A percentile compares a stretch with the other conserved stretches of the same genome.
phyloP scores from a whole-genome alignment of 2,888 invertebrate species.

The Hirtodrosophila histrioides region DNA sequence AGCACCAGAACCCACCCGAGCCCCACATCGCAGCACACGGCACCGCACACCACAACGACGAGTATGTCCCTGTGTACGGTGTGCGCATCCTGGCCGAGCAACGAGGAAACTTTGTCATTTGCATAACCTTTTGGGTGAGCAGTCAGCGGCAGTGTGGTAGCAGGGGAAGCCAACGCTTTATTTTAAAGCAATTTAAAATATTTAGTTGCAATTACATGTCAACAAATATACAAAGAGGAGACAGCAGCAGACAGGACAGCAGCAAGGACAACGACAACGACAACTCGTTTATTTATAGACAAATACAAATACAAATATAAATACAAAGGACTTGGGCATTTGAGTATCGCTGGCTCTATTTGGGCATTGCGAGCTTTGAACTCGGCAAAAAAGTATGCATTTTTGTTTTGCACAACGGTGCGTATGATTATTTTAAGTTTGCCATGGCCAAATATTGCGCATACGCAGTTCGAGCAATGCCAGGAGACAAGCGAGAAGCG shows the following conservation, averaged over 20 bases:
- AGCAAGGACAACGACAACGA: constrained; percentile 26
- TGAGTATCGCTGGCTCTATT: constrained; percentile 18
- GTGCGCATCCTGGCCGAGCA: constrained; percentile 32
- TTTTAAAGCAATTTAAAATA: constrained; percentile 81
- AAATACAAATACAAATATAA: constrained; percentile 46
- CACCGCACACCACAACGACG: too few species aligned
- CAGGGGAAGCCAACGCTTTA: constrained; percentile 54
- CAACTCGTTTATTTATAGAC: constrained; percentile 67
- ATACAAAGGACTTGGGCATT: constrained; percentile 33
- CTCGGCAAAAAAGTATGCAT: constrained; percentile 20
- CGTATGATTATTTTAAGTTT: constrained; percentile 77
- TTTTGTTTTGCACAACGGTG: constrained; percentile 63
- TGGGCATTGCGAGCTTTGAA: constrained; percentile 45
- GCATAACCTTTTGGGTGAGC: constrained; percentile 69
- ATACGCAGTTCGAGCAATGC: constrained; percentile 44
- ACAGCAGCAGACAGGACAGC: constrained; percentile 24
- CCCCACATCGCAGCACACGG: constrained; percentile 6
- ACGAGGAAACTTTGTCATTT: constrained; percentile 73
- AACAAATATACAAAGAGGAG: constrained; percentile 65
- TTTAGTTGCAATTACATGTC: constrained; percentile 81
- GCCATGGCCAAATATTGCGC: constrained; percentile 64
- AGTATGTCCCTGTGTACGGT: constrained; percentile 3
- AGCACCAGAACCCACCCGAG: too few species aligned
- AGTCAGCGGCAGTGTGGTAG: constrained; percentile 6
- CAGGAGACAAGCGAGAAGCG: too few species aligned